Conservation (phyloP, 2,113 vertebrate species). For the Colius striatus region DNA sequence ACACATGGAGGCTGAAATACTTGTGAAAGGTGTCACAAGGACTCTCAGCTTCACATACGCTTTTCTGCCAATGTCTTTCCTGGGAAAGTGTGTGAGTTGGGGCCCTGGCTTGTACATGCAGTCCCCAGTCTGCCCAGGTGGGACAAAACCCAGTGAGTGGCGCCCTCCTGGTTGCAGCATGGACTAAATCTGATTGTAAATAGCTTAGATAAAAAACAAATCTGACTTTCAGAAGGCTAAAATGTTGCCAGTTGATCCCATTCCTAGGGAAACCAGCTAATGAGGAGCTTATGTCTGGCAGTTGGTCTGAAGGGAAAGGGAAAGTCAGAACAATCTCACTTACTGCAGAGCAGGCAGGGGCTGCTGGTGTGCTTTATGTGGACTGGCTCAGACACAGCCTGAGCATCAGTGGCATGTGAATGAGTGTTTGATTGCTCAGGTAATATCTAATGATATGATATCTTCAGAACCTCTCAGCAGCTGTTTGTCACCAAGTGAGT, state of each 20-base stretch:
- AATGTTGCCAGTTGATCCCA: background rate
- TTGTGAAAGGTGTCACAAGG: background rate
- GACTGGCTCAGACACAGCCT: background rate
- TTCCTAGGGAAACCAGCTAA: background rate
- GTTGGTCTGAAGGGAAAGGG: background rate
- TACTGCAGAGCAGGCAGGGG: background rate
- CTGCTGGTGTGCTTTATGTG: background rate
- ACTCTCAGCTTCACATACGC: background rate
- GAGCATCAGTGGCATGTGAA: background rate
- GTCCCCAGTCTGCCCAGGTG: background rate
- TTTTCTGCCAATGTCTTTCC: background rate
- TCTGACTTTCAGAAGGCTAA: background rate
- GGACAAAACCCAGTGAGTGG: background rate
- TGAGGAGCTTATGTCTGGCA: background rate
- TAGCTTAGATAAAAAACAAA: background rate
- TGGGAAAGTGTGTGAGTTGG: rapidly evolving
- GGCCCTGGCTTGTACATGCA: background rate
- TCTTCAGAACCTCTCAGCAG: background rate
- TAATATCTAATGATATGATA: background rate
- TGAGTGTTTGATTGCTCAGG: background rate
- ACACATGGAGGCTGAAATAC: background rate
- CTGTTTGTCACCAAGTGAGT: background rate
- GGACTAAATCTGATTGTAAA: background rate
- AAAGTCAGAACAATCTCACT: background rate
- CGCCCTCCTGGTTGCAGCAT: background rate